A percentile compares a stretch with the other conserved stretches of the same genome.
Evolutionary conservation across 2,113 vertebrate species (phyloP).

Genomic region (Leucoraja erinaceus): DNA sequence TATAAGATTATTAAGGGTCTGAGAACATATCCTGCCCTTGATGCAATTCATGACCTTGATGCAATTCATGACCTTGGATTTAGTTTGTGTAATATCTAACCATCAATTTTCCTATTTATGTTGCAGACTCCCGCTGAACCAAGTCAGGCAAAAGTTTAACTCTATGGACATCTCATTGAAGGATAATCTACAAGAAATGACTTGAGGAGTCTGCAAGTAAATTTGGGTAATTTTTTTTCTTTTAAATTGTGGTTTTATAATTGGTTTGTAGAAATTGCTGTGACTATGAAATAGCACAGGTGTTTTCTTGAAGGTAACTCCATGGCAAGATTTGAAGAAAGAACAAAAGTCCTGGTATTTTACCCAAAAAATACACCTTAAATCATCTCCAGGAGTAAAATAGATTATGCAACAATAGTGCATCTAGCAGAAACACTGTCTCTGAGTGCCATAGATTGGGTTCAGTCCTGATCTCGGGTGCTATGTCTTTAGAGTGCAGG

Average conservation of each 20-base stretch:
- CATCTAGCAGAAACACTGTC: too few species aligned
- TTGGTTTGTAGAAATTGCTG: not conserved
- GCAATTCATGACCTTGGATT: not conserved
- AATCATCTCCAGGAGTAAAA: not conserved
- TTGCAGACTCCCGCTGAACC: constrained; percentile 80
- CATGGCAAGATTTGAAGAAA: not conserved
- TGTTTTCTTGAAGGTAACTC: not conserved
- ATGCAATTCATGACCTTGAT: not conserved
- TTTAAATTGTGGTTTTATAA: not conserved
- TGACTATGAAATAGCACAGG: not conserved
- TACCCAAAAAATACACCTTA: not conserved
- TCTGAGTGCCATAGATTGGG: too few species aligned
- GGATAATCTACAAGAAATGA: constrained; percentile 86
- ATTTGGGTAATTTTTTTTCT: constrained; percentile 67
- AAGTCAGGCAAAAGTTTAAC: constrained; percentile 89
- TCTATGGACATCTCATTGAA: constrained; percentile 92
- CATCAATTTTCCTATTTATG: constrained; percentile 38
- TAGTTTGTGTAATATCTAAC: not conserved
- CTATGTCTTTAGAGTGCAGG: too few species aligned
- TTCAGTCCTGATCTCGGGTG: too few species aligned
- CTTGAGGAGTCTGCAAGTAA: constrained; percentile 92
- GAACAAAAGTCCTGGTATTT: not conserved
- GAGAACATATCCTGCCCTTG: too few species aligned
- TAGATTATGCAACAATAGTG: not conserved
- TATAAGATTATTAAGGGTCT: not conserved